Base-by-base conservation (phyloP, 2,113 vertebrate species). In the Cyanoderma ruficeps region DNA sequence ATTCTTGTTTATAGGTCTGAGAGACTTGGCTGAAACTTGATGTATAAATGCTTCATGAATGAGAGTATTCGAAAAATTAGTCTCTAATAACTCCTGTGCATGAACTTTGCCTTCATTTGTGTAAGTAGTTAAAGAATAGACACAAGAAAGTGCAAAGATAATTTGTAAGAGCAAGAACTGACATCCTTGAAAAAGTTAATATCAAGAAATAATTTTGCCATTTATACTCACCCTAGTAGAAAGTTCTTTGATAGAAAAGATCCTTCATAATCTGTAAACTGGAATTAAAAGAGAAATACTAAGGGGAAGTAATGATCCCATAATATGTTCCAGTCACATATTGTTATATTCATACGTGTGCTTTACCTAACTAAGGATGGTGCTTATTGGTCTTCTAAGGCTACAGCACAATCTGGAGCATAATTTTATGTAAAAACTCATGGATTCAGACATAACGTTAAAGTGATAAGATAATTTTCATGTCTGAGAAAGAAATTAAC, bases 81-180 rank as follows among this genome's bases (percentile, higher is more conserved):
- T 57, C 37, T 53, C 17, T 63, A 90, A 81, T 78, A 78, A 76
- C 4, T 50, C 47, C 11, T 78, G 37, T 75, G 68, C 35, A 55
- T 88, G 31, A 95, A 64, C 67, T 87, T 94, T 44, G 37, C 78
- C 72, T 94, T 95, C 50, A 67, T 94, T 96, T 94, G 25, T 71
- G 64, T 47, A 90, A 90, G 83, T 72, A 21, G 8, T 74, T 90
- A 77, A 81, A 90, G 64, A 89, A 63, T 11, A 64, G 41, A 67
- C 69, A 83, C 1, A 15, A 24, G 22, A 61, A 86, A 93, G 50
- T 85, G 19, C 15, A 90, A 76, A 27, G 28, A 56, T 64, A 76
- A 88, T 95, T 94, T 49, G 64, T 85, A 72, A 88, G 10, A 69
- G 18, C 37, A 92, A 86, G 69, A 94, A 68, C 1, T 50, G 21